These are phyloP conservation scores for Bothrops jararaca DNA, from an alignment of 2,113 vertebrate species.

Conservation along the genomic window DNA sequence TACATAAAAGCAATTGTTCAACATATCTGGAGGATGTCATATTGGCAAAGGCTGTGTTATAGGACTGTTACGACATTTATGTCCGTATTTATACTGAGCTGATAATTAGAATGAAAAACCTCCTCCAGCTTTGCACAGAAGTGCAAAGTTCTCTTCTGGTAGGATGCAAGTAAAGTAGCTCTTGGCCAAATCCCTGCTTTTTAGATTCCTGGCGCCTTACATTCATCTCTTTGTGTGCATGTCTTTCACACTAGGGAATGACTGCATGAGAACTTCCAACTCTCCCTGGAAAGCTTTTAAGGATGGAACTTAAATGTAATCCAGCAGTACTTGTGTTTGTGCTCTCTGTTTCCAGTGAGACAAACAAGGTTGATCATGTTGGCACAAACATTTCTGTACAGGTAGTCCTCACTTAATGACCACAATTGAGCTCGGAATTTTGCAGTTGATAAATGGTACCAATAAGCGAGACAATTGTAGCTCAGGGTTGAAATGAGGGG, in stretches of 20 bases:
- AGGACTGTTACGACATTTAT: background rate
- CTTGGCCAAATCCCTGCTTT: background rate
- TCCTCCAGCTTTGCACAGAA: background rate
- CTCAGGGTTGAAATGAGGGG: background rate
- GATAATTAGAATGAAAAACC: background rate
- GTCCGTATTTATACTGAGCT: background rate
- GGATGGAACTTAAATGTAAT: background rate
- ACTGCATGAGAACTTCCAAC: background rate
- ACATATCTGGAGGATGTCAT: background rate
- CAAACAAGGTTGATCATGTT: background rate
- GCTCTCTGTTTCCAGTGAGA: background rate
- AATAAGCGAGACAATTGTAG: background rate
- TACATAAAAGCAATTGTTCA: background rate
- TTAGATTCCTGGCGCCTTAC: background rate
- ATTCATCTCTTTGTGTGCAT: background rate
- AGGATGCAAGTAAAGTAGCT: background rate
- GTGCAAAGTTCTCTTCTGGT: background rate
- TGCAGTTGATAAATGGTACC: background rate
- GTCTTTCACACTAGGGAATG: background rate
- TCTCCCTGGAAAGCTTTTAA: background rate
- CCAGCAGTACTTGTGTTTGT: background rate
- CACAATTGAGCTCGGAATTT: background rate
- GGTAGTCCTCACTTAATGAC: background rate
- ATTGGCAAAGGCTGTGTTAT: background rate
- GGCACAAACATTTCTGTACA: background rate